These are phyloP conservation scores for Eurystomus gularis DNA, from an alignment of 2,113 vertebrate genomes.

Conservation along the genomic window DNA sequence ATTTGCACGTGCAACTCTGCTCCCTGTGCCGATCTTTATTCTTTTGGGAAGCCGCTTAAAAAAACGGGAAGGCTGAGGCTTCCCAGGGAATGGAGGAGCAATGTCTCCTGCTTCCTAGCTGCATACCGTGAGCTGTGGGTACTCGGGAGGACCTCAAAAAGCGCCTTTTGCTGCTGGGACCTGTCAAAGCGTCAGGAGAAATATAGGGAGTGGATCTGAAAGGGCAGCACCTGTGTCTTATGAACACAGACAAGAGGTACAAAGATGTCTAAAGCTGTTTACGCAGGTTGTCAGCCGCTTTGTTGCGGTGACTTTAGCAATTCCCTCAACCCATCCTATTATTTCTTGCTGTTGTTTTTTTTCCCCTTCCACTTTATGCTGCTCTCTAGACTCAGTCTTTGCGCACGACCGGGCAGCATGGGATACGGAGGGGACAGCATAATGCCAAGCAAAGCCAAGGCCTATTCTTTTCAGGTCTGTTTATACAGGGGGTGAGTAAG, in stretches of 20 bases:
- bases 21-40: neutral
- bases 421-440: neutral
- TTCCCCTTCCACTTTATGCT: fast-evolving
- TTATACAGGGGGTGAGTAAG: neutral
- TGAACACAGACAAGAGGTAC: neutral
- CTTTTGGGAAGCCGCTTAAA: neutral
- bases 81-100: neutral
- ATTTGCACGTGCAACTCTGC: neutral
- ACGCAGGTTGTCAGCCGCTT: neutral
- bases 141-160: neutral
- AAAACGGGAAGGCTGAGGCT: neutral
- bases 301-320: fast-evolving
- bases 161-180: neutral
- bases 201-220: neutral
- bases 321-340: neutral
- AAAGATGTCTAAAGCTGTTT: neutral
- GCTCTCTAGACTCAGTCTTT: neutral
- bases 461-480: neutral
- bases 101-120: neutral
- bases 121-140: fast-evolving
- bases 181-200: neutral
- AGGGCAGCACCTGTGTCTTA: neutral
- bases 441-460: neutral
- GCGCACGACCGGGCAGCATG: neutral
- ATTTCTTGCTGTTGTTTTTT: neutral